Evolutionary conservation across 2,888 invertebrate genomes (phyloP).

Genomic region (Strigamia transsilvanica): DNA sequence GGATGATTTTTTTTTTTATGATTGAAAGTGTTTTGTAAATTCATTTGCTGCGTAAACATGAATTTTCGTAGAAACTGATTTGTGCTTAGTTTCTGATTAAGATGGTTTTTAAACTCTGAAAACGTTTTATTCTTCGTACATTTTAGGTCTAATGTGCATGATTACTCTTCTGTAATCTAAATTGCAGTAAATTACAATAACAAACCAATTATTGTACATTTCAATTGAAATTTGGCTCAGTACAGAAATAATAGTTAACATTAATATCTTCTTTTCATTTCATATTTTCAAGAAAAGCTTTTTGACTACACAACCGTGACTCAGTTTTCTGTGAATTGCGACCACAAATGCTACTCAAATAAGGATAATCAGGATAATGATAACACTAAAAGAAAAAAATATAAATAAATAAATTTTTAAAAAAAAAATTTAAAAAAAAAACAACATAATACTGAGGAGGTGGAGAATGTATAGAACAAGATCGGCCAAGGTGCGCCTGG

Average conservation of each 20-base stretch:
- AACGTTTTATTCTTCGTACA: no score
- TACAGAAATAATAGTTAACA: neutral
- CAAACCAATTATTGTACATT: neutral
- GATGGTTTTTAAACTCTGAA: no score
- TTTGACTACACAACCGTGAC: neutral
- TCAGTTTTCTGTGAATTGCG: constrained; percentile 21
- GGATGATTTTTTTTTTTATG: neutral
- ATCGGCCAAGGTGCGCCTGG: constrained; percentile 5
- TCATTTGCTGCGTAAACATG: no score
- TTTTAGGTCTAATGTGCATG: no score
- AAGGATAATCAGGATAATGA: constrained; percentile 13
- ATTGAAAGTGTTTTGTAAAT: no score
- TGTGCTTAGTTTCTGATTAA: no score
- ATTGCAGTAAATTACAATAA: neutral
- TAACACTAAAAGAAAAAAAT: neutral
- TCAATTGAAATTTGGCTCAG: neutral
- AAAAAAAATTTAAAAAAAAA: neutral
- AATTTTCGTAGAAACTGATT: no score
- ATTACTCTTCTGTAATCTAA: neutral
- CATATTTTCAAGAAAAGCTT: neutral
- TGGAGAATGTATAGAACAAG: constrained; percentile 26
- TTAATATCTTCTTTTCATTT: neutral
- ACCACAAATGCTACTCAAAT: constrained; percentile 21
- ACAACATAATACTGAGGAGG: neutral
- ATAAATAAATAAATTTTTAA: neutral